A percentile compares a stretch with the other conserved stretches of the same genome.
phyloP scores from a whole-genome alignment of 64 coral and sea anemone genomes.

The Dendronephthya gigantea region DNA sequence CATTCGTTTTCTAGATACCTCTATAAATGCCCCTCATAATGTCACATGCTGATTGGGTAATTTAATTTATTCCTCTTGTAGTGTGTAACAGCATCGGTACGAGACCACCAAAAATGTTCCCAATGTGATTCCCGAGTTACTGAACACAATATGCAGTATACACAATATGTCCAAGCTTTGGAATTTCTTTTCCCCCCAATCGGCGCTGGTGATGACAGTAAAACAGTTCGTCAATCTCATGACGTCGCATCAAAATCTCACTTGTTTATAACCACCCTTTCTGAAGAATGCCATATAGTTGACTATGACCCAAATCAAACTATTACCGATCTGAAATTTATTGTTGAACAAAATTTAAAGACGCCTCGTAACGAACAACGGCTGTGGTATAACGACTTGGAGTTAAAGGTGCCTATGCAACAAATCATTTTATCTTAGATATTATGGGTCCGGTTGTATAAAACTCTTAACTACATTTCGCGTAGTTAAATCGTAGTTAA shows the following conservation, averaged over 20 bases:
- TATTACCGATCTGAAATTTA: not conserved
- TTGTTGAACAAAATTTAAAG: not conserved
- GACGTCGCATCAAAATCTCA: not conserved
- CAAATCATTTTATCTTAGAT: no score
- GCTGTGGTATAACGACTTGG: not conserved
- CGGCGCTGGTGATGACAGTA: not conserved
- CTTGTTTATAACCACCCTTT: not conserved
- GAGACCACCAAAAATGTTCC: not conserved
- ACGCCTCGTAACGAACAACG: not conserved
- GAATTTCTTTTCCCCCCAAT: not conserved
- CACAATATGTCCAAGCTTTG: not conserved
- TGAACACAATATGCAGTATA: not conserved
- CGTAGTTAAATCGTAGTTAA: no score
- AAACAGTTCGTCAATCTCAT: not conserved
- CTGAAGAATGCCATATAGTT: not conserved
- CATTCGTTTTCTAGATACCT: no score
- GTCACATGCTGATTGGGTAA: no score
- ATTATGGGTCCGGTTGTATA: no score
- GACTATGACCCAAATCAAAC: not conserved
- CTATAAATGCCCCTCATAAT: no score
- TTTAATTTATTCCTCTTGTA: no score
- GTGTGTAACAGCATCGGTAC: not conserved
- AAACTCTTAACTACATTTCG: no score
- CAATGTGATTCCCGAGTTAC: not conserved
- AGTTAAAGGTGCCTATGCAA: not conserved